Conservation (phyloP, 1,140 invertebrate genomes). For the Conus ventricosus region DNA sequence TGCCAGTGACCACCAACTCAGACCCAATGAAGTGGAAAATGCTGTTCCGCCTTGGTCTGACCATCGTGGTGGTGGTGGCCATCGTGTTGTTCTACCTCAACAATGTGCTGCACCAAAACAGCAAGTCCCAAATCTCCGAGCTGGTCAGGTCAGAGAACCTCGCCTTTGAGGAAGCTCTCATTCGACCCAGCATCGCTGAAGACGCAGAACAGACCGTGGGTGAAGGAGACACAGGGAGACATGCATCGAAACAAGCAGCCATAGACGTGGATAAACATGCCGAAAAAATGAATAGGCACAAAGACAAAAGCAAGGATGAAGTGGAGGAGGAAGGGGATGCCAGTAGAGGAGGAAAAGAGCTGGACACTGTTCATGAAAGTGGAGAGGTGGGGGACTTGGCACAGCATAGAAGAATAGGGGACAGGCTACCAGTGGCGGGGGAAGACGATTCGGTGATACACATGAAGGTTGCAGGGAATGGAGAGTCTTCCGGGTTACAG, state of each 20-base stretch:
- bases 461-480: background rate
- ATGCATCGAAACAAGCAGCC: too few relatives aligned
- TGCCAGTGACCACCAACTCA: background rate
- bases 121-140: background rate
- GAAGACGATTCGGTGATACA: background rate
- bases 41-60: slow-evolving; percentile 60
- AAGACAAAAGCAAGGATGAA: background rate
- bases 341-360: background rate
- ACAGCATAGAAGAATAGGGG: background rate
- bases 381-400: background rate
- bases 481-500: background rate
- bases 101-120: slow-evolving; percentile 28
- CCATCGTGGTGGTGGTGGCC: slow-evolving; percentile 53
- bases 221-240: too few relatives aligned
- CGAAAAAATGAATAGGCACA: too few relatives aligned
- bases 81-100: slow-evolving; percentile 55
- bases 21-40: slow-evolving; percentile 47
- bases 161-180: background rate
- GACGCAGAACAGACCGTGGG: background rate
- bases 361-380: background rate
- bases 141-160: background rate
- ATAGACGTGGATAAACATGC: too few relatives aligned
- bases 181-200: background rate
- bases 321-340: background rate
- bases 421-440: background rate